Conservation (phyloP, 1,140 invertebrate genomes). For the Procambarus virginalis region DNA sequence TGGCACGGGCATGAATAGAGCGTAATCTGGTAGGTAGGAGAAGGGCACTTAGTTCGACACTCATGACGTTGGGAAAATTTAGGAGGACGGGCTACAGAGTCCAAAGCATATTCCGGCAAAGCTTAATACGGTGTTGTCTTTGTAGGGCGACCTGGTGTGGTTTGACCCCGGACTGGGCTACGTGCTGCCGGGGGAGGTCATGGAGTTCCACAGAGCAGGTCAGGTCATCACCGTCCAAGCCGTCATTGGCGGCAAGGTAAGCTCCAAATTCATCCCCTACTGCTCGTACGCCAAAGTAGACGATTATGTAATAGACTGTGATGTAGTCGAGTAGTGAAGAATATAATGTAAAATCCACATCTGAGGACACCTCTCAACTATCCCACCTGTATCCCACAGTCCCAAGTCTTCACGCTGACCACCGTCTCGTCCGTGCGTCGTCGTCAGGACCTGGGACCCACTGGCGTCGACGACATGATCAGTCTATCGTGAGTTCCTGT, state of each 20-base stretch:
- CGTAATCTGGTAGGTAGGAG: too few relatives aligned
- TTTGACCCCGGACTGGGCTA: conserved; percentile 92
- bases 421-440: conserved; percentile 86
- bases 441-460: conserved; percentile 89
- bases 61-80: too few relatives aligned
- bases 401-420: conserved; percentile 89
- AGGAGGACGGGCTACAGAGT: too few relatives aligned
- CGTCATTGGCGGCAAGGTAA: conserved; percentile 89
- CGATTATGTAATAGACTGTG: too few relatives aligned
- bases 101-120: too few relatives aligned
- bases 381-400: conserved; percentile 76
- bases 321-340: too few relatives aligned
- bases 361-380: too few relatives aligned
- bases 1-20: too few relatives aligned
- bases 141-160: conserved; percentile 88
- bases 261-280: neutral
- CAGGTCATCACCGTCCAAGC: conserved; percentile 91
- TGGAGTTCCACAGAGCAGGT: conserved; percentile 89
- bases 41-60: too few relatives aligned
- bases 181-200: conserved; percentile 89
- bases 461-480: conserved; percentile 94
- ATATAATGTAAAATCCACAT: too few relatives aligned
- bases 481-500: conserved; percentile 81
- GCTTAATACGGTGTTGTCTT: neutral
- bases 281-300: too few relatives aligned